Conservation (phyloP, 2,797 vertebrate species). For the Sternotherus odoratus region DNA sequence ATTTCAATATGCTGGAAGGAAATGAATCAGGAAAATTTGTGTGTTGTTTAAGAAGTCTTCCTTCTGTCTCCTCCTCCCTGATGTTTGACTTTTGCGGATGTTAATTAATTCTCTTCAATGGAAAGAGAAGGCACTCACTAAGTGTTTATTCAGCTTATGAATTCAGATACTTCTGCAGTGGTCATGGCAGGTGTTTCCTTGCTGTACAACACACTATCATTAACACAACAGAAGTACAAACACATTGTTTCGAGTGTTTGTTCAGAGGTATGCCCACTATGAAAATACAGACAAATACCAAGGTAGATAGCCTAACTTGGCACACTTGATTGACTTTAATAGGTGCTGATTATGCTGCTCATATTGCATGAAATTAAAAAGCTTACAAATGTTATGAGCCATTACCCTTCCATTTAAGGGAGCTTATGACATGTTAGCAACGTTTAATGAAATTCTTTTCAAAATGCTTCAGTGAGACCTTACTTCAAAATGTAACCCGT, state of each 20-base stretch:
- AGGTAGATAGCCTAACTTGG: slow-evolving; percentile 77
- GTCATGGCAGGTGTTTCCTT: not conserved
- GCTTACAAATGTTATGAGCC: slow-evolving; percentile 86
- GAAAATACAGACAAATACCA: slow-evolving; percentile 74
- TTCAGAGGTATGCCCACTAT: slow-evolving; percentile 60
- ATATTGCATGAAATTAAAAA: slow-evolving; percentile 89
- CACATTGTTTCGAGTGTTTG: not conserved
- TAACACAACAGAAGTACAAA: slow-evolving; percentile 43
- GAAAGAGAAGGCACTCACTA: not conserved
- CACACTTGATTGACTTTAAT: slow-evolving; percentile 82
- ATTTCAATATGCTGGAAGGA: slow-evolving; percentile 7
- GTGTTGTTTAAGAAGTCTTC: not conserved
- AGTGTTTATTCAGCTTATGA: not conserved
- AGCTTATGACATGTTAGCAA: slow-evolving; percentile 84
- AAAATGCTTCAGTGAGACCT: slow-evolving; percentile 76
- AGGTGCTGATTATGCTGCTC: slow-evolving; percentile 85
- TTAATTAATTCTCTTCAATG: slow-evolving; percentile 11
- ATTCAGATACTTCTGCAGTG: not conserved
- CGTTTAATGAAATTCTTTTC: slow-evolving; percentile 83
- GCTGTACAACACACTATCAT: not conserved
- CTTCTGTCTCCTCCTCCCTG: not conserved
- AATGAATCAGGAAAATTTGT: not conserved
- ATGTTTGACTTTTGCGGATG: not conserved
- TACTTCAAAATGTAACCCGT: slow-evolving; percentile 68
- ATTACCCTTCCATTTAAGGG: slow-evolving; percentile 85